These are phyloP conservation scores for Osedax fenrisi DNA, from an alignment of 2,888 invertebrate genomes.

Conservation along the genomic window DNA sequence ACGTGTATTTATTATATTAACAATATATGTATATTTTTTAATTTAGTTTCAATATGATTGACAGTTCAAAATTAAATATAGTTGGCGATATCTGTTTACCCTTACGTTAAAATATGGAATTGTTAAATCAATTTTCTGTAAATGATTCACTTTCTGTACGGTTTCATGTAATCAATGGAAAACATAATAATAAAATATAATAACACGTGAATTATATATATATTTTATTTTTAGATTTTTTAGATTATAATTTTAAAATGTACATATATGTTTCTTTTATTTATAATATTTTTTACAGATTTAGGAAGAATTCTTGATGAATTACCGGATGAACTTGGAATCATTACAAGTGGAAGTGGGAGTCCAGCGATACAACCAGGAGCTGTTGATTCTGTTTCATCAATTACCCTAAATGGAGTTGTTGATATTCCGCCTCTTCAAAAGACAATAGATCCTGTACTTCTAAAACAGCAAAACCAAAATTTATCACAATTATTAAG, in stretches of 20 bases:
- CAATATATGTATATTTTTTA: no score
- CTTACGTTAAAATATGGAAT: no score
- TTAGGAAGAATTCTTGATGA: constrained; percentile 38
- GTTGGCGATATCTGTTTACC: no score
- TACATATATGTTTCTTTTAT: background rate
- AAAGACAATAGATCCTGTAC: constrained; percentile 39
- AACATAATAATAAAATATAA: no score
- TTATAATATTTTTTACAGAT: no score
- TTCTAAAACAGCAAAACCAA: constrained; percentile 42
- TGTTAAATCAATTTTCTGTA: no score
- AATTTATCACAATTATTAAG: constrained; percentile 42
- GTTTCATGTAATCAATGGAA: no score
- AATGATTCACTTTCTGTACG: no score
- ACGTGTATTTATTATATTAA: no score
- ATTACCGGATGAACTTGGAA: constrained; percentile 44
- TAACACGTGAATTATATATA: no score
- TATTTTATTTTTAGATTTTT: background rate
- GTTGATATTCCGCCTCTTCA: constrained; percentile 39
- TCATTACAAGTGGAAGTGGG: constrained; percentile 14
- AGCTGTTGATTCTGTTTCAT: background rate
- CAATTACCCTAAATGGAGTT: constrained; percentile 38
- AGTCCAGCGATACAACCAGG: constrained; percentile 33
- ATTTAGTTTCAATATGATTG: no score
- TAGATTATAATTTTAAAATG: background rate
- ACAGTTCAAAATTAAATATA: no score